Evolutionary conservation across 2,113 vertebrate genomes (phyloP).

Genomic region (Oxyruncus cristatus): DNA sequence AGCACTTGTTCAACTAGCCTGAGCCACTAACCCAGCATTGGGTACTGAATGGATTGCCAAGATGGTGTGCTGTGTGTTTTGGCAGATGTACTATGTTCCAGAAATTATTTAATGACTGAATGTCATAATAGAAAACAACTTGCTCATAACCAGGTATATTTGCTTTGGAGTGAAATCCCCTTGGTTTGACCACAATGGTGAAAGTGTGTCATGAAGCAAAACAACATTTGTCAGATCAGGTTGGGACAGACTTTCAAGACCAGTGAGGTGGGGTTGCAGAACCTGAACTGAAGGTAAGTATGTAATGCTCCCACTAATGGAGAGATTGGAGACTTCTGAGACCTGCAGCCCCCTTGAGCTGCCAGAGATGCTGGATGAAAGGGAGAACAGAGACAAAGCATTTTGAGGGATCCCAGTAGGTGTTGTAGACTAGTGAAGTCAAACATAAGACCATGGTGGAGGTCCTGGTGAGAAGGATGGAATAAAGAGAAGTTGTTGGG

Average conservation of each 20-base stretch:
- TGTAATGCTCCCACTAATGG: rapidly evolving
- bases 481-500: not conserved
- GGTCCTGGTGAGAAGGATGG: not conserved
- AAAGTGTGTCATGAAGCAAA: not conserved
- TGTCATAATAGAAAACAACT: not conserved
- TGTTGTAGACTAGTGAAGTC: not conserved
- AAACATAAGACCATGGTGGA: not conserved
- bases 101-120: not conserved
- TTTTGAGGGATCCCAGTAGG: not conserved
- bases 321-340: not conserved
- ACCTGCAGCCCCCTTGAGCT: not conserved
- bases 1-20: not conserved
- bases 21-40: not conserved
- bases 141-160: not conserved
- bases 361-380: not conserved
- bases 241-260: not conserved
- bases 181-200: not conserved
- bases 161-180: not conserved
- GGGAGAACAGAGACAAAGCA: not conserved
- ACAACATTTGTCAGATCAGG: not conserved
- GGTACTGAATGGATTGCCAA: not conserved
- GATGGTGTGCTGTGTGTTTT: not conserved
- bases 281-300: not conserved
- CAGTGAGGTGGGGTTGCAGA: not conserved
- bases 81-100: not conserved